Evolutionary conservation across 1,140 invertebrate species (phyloP).

Genomic region (Portunus trituberculatus): DNA sequence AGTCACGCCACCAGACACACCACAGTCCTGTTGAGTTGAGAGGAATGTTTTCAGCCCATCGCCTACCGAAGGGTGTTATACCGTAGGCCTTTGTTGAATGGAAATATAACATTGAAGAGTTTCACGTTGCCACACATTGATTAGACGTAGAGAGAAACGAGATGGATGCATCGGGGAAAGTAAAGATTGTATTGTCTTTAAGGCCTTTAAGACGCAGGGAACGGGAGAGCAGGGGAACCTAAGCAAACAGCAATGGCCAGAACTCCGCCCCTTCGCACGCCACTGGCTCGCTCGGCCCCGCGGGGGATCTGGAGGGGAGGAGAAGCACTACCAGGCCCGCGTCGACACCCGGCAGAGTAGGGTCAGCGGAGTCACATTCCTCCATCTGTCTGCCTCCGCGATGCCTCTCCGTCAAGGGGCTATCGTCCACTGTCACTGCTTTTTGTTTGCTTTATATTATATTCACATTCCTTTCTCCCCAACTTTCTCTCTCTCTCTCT

Average conservation of each 20-base stretch:
- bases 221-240: neutral
- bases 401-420: neutral
- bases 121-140: neutral
- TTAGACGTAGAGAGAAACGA: neutral
- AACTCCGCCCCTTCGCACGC: neutral
- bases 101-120: neutral
- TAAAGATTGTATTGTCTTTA: neutral
- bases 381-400: neutral
- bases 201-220: neutral
- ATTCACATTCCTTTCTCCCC: neutral
- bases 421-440: neutral
- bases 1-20: neutral
- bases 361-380: neutral
- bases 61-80: neutral
- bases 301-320: neutral
- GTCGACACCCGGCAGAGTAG: neutral
- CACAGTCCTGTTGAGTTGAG: neutral
- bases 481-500: neutral
- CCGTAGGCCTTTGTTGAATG: neutral
- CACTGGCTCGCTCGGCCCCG: neutral
- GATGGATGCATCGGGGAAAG: neutral
- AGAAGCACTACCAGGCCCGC: neutral
- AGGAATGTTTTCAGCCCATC: neutral
- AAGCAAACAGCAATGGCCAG: neutral
- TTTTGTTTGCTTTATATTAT: neutral